Conservation (phyloP, 2,113 vertebrate species). For the Ictalurus furcatus region DNA sequence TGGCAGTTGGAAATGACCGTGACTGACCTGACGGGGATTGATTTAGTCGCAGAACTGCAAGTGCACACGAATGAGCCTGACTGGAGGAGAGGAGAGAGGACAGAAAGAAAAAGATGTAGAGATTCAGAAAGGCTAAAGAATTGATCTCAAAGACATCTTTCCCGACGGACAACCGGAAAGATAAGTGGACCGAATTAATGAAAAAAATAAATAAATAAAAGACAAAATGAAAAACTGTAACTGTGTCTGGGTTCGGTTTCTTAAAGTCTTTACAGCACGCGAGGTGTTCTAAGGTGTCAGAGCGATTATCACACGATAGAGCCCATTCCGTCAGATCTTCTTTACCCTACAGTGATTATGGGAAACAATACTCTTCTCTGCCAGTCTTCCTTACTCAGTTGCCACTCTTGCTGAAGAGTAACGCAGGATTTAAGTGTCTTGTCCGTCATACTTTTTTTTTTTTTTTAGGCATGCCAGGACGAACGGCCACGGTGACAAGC, state of each 20-base stretch:
- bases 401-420: slow-evolving; percentile 29
- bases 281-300: neutral
- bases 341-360: neutral
- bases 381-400: slow-evolving; percentile 4
- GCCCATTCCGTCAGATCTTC: neutral
- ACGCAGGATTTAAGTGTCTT: slow-evolving; percentile 47
- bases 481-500: slow-evolving; percentile 75
- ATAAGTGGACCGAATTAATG: slow-evolving; percentile 4
- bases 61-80: slow-evolving; percentile 76
- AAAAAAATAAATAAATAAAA: slow-evolving; percentile 37
- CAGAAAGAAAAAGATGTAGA: slow-evolving; percentile 65
- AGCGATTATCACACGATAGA: neutral
- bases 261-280: slow-evolving; percentile 2
- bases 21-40: slow-evolving; percentile 82
- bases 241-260: neutral
- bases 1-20: slow-evolving; percentile 70
- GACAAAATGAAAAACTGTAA: neutral
- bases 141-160: slow-evolving; percentile 54
- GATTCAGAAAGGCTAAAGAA: slow-evolving; percentile 69
- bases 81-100: slow-evolving; percentile 62
- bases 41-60: slow-evolving; percentile 82
- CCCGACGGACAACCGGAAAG: slow-evolving; percentile 29
- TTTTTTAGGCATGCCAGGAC: slow-evolving; percentile 77
- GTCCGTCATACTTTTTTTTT: slow-evolving; percentile 5
- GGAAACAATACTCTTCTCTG: slow-evolving; percentile 19